Conservation (phyloP, 2,888 invertebrate species). For the Dryocosmus kuriphilus region DNA sequence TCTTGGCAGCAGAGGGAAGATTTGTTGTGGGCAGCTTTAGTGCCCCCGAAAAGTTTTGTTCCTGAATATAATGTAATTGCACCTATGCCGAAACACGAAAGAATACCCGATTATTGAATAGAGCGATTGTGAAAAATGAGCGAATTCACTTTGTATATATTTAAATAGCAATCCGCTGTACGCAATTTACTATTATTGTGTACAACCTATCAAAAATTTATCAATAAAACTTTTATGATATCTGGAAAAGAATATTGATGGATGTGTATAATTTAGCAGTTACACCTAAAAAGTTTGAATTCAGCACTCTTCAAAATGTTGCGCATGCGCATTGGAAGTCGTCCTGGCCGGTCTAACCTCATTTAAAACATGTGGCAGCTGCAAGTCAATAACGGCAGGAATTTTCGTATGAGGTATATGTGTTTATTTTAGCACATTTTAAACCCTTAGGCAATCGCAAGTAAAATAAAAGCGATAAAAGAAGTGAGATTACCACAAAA, state of each 20-base stretch:
- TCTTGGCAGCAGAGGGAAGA: conserved; percentile 89
- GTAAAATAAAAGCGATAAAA: neutral
- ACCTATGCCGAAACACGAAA: conserved; percentile 20
- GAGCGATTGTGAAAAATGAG: neutral
- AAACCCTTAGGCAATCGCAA: neutral
- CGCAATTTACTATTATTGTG: neutral
- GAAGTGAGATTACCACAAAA: neutral
- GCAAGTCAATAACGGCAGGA: too few species aligned
- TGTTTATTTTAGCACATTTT: too few species aligned
- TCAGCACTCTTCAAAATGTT: neutral
- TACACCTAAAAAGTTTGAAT: neutral
- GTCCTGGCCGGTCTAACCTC: neutral
- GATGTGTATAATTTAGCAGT: too few species aligned
- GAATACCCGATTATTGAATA: conserved; percentile 14
- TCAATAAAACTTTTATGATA: neutral
- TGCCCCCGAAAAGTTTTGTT: conserved; percentile 81
- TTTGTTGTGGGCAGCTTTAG: conserved; percentile 83
- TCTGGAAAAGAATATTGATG: neutral
- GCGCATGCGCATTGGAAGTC: neutral
- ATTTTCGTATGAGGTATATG: too few species aligned
- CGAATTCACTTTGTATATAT: neutral
- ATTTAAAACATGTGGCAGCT: neutral
- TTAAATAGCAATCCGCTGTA: neutral
- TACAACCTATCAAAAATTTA: neutral
- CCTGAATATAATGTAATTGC: neutral